A percentile compares a stretch with the other conserved stretches of the same genome.
These are phyloP conservation scores for Cynocephalus volans DNA, from an alignment of 2,113 vertebrate genomes.

Conservation along the genomic window DNA sequence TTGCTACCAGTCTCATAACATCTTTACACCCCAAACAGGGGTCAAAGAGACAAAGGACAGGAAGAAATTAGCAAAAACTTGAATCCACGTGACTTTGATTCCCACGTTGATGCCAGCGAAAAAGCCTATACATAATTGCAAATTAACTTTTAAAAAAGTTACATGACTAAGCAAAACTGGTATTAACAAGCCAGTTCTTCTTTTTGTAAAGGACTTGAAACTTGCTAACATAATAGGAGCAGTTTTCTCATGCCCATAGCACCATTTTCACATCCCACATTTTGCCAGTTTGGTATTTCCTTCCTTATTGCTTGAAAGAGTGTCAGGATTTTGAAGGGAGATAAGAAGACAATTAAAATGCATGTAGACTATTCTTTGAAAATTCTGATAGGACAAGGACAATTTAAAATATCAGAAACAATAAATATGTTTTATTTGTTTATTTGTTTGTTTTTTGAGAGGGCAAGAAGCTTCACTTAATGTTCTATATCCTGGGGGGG, in stretches of 20 bases:
- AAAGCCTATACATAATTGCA: conserved; percentile 66
- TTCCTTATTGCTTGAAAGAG: conserved; percentile 80
- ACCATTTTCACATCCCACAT: conserved; percentile 84
- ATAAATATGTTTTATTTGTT: background rate
- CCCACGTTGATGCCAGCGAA: conserved; percentile 78
- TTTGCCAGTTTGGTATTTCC: conserved; percentile 79
- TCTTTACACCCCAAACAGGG: background rate
- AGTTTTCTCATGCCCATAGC: conserved; percentile 81
- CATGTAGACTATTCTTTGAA: background rate
- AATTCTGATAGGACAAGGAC: conserved; percentile 1
- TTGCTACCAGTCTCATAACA: conserved; percentile 36
- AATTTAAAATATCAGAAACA: conserved; percentile 21
- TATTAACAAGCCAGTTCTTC: conserved; percentile 77
- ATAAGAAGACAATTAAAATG: conserved; percentile 51
- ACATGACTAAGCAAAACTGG: conserved; percentile 81
- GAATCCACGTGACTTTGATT: conserved; percentile 80
- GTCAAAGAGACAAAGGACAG: conserved; percentile 47
- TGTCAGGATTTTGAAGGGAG: conserved; percentile 67
- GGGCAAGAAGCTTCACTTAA: background rate
- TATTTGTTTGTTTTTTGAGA: background rate
- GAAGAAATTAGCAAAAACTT: conserved; percentile 10
- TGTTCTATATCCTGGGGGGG: background rate
- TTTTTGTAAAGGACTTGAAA: conserved; percentile 84
- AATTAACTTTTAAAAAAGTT: conserved; percentile 66
- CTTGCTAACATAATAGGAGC: conserved; percentile 80